A percentile compares a stretch with the other conserved stretches of the same genome.
Evolutionary conservation across 1,140 invertebrate species (phyloP).

Genomic region (Uloborus diversus): DNA sequence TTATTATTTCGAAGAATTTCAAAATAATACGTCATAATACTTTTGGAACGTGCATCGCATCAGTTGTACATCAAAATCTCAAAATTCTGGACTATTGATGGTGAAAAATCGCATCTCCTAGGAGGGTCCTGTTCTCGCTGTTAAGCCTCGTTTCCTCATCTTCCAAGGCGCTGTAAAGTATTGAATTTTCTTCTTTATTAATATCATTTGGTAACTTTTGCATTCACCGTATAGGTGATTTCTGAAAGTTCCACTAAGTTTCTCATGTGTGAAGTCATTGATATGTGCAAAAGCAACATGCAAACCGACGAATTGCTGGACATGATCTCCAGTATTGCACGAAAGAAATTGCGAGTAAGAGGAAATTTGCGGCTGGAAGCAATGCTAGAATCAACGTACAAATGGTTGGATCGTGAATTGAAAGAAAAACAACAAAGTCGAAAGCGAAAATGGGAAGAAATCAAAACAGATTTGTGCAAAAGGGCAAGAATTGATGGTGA

Average conservation of each 20-base stretch:
- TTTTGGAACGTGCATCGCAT: too few species aligned
- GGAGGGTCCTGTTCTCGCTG: too few species aligned
- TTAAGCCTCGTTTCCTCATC: too few species aligned
- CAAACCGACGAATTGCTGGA: constrained; percentile 42
- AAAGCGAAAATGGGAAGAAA: constrained; percentile 48
- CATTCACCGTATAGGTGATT: neutral
- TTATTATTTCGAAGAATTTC: too few species aligned
- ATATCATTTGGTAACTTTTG: too few species aligned
- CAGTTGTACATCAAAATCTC: too few species aligned
- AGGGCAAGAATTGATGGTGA: neutral
- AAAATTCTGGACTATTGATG: too few species aligned
- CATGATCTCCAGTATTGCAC: constrained; percentile 33
- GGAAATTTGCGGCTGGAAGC: constrained; percentile 40
- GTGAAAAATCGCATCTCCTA: too few species aligned
- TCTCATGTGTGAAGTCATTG: neutral
- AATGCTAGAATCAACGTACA: constrained; percentile 23
- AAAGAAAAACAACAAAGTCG: constrained; percentile 39
- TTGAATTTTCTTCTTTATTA: too few species aligned
- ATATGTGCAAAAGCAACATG: constrained; percentile 36
- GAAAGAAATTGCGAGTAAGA: constrained; percentile 18
- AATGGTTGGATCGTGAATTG: constrained; percentile 29
- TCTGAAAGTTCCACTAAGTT: neutral
- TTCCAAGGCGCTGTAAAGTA: too few species aligned
- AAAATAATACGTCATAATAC: too few species aligned
- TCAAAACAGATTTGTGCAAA: constrained; percentile 18